phyloP scores from a whole-genome alignment of 2,113 vertebrate species.

The Bubo bubo region DNA sequence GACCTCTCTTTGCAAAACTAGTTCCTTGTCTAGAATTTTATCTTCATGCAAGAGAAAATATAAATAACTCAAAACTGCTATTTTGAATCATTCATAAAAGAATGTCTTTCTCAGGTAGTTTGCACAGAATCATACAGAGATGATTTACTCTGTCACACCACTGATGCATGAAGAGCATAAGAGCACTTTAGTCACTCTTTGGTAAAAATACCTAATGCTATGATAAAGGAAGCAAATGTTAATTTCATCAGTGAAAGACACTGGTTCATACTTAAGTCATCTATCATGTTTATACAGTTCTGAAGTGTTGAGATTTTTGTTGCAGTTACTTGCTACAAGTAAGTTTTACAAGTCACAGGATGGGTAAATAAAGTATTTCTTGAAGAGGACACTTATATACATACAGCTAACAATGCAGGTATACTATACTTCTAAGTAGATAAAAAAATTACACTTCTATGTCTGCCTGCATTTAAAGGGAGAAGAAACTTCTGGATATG shows the following conservation, averaged over 20 bases:
- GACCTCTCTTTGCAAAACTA: not conserved
- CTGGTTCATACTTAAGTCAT: not conserved
- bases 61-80: not conserved
- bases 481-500: not conserved
- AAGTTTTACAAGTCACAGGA: not conserved
- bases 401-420: not conserved
- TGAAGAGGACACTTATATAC: not conserved
- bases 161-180: not conserved
- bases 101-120: not conserved
- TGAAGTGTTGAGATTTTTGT: not conserved
- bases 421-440: not conserved
- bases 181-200: not conserved
- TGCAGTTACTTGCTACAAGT: not conserved
- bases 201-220: not conserved
- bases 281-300: not conserved
- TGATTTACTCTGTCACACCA: constrained; percentile 19
- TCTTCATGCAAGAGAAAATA: not conserved
- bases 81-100: not conserved
- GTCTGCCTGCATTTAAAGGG: not conserved
- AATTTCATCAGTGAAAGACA: not conserved
- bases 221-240: not conserved
- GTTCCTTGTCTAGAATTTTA: not conserved
- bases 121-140: not conserved
- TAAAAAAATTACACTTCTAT: not conserved
- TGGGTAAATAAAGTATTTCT: not conserved